Base-by-base conservation (phyloP, 2,113 vertebrate genomes). In the Atrichornis clamosus region DNA sequence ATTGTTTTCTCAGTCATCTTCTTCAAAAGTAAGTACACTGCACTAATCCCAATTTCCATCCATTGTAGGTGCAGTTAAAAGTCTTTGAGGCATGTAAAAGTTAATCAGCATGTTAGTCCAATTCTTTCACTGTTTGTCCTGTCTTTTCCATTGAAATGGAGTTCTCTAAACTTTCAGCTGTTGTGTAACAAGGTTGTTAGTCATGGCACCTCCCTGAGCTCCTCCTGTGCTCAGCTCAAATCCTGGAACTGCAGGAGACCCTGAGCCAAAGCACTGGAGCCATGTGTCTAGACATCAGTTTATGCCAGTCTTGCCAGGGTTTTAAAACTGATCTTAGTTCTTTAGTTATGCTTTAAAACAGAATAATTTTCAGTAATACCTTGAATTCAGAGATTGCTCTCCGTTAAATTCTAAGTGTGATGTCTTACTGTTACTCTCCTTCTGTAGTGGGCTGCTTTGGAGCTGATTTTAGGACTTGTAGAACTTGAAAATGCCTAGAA, bases 11-110 rank as follows among this genome's bases (percentile, higher is more conserved):
- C 99, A 32, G 97, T 99, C 84, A 97, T 98, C 83, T 97, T 99
- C 98, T 99, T 99, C 95, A 99, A 99, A 98, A 98, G 99, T 99
- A 97, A 99, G 99, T 99, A 41, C n/a, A 4, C 11, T 52, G 44
- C 24, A 2, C 32, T 27, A 4, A 41, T n/a, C 74, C 21, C 41
- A 3, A 20, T 49, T 74, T 19, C 35, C 23, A 13, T 33, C 46
- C 56, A 1, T 20, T 74, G 14, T 33, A 41, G 55, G 28, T 76
- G 13, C 26, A 44, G 18, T 49, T 79, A 52, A 7, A 55, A 30
- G 21, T 65, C 39, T 78, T 50, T 10, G 64, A 72, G 47, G 30
- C 35, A 2, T 7, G 2, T 55, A 13, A 46, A 73, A 56, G 7
- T 75, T 44, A 22, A 53, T 47, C 33, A 39, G 42, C 11, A 4